Conservation (phyloP, 2,888 invertebrate genomes). For the Eilema griseolum region DNA sequence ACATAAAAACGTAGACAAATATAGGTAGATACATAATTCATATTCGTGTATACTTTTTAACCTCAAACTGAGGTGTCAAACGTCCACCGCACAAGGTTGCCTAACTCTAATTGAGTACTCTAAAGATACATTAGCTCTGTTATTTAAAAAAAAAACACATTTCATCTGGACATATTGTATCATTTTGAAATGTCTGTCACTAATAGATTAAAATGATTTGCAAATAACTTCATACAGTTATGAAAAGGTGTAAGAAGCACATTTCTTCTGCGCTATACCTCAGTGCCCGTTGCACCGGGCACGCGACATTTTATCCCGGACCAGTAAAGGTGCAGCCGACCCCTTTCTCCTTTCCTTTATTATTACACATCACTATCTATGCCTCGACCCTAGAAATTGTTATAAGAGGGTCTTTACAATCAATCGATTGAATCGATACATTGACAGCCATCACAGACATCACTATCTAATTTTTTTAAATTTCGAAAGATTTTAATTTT, state of each 20-base stretch:
- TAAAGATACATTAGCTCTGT: too few relatives aligned
- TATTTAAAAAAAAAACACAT: background rate
- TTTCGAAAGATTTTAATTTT: conserved; percentile 32
- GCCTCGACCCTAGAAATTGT: conserved; percentile 64
- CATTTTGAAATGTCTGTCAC: background rate
- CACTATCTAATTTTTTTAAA: conserved; percentile 44
- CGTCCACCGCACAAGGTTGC: too few relatives aligned
- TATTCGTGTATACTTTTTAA: too few relatives aligned
- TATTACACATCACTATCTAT: conserved; percentile 65
- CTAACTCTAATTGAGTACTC: too few relatives aligned
- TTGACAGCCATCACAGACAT: conserved; percentile 42
- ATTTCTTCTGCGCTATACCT: conserved; percentile 39
- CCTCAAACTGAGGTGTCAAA: too few relatives aligned
- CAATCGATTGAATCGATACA: conserved; percentile 54
- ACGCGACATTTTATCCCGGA: conserved; percentile 73
- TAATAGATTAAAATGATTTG: conserved; percentile 1
- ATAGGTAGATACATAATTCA: too few relatives aligned
- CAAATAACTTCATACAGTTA: conserved; percentile 29
- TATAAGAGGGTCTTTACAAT: conserved; percentile 66
- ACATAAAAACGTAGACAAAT: too few relatives aligned
- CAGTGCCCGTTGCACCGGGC: conserved; percentile 58
- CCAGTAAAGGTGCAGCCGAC: conserved; percentile 73
- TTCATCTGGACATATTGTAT: background rate
- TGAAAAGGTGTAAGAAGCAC: conserved; percentile 56
- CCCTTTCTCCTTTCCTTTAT: conserved; percentile 76